Base-by-base conservation (phyloP, 2,797 vertebrate species). In the Ibycter americanus region DNA sequence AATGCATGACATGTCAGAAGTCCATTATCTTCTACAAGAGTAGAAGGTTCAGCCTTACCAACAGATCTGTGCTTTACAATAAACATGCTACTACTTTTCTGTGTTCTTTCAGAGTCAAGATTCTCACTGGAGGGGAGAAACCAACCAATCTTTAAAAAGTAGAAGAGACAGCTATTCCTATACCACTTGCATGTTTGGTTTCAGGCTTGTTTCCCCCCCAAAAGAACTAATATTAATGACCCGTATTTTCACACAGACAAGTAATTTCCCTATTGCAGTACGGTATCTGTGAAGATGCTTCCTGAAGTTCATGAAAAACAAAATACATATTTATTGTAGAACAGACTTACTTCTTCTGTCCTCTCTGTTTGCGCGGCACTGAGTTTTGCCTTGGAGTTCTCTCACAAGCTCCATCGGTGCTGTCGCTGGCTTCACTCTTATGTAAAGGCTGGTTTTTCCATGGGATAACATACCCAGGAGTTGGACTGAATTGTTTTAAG, bases 401-500 rank as follows among this genome's bases (percentile, higher is more conserved):
- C 96, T 99, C 99, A 90, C 98, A 98, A 74, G 98, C 98, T 63
- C 97, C 97, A 94, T 98, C 98, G 84, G 98, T 98, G 98, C 98
- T 99, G 8, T 99, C 98, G 40, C 93, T 96, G 49, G 38, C 32
- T 89, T 98, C 98, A 58, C 91, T 98, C 95, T 95, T 97, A 83
- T 49, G 95, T 94, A 97, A 94, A 96, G 97, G 95, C 76, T 97
- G 98, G 67, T 82, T 98, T 94, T 97, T 98, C 98, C 98, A 97
- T 1, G 98, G 98, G 86, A 98, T 96, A 95, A 98, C 92, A 74
- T 98, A 98, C 96, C 98, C 99, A 96, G 98, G 98, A 34, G 99
- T 99, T 96, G 98, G 97, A 98, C 98, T 97, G 96, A 99, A 99
- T 85, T 97, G 98, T 97, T 98, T 99, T 96, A 99, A 98, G 93